Conservation (phyloP, 2,113 vertebrate species). For the Seriola dumerili region DNA sequence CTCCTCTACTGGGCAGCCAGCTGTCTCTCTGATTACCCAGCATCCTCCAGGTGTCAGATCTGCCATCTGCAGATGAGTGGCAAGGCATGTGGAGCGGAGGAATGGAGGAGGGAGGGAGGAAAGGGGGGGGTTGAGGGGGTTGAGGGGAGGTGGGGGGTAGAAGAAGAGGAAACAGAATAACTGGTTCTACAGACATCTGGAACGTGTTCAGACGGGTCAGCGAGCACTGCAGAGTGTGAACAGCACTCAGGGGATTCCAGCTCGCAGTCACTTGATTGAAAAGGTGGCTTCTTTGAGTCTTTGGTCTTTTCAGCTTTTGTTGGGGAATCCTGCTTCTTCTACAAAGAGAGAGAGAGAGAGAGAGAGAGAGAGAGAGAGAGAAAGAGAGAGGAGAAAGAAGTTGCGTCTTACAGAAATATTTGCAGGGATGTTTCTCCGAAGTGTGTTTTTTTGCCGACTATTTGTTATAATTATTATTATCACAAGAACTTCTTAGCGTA, state of each 20-base stretch:
- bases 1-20: conserved; percentile 54
- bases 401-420: conserved; percentile 34
- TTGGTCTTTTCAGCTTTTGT: neutral
- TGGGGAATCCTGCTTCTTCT: neutral
- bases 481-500: conserved; percentile 39
- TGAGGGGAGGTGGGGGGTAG: neutral
- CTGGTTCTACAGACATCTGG: conserved; percentile 77
- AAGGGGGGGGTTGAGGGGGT: neutral
- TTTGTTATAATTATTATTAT: conserved; percentile 56
- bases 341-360: neutral
- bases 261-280: conserved; percentile 10
- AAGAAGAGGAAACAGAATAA: conserved; percentile 61
- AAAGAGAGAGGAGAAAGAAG: neutral
- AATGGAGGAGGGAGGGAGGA: conserved; percentile 25
- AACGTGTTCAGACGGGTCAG: conserved; percentile 78
- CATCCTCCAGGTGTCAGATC: conserved; percentile 74
- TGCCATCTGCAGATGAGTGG: conserved; percentile 71
- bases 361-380: neutral
- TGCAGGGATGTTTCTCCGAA: conserved; percentile 16
- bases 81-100: conserved; percentile 51
- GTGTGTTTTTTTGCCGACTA: conserved; percentile 37
- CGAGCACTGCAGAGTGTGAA: conserved; percentile 47
- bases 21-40: conserved; percentile 72
- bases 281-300: conserved; percentile 16
- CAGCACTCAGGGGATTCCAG: conserved; percentile 33